A percentile compares a stretch with the other conserved stretches of the same genome.
These are phyloP conservation scores for Chamaetylas fuelleborni DNA, from an alignment of 2,113 vertebrate genomes.

Conservation along the genomic window DNA sequence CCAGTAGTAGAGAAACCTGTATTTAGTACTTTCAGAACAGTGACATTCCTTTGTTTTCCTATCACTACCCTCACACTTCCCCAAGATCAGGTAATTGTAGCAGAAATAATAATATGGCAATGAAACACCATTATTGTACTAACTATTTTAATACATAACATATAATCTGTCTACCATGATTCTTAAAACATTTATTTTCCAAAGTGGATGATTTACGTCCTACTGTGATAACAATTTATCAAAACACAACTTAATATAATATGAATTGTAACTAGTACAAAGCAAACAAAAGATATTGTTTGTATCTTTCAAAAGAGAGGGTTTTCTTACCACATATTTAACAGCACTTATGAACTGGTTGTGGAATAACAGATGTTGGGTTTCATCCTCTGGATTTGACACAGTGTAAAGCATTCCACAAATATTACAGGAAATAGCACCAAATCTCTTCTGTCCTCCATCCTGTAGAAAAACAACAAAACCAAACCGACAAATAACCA, in stretches of 20 bases:
- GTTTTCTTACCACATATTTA: constrained; percentile 92
- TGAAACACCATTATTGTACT: neutral
- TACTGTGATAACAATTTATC: neutral
- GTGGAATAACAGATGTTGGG: constrained; percentile 96
- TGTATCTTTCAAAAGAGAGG: constrained; percentile 10
- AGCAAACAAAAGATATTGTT: neutral
- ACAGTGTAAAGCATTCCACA: constrained; percentile 98
- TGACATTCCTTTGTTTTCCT: neutral
- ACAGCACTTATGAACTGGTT: constrained; percentile 98
- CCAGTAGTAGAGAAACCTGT: neutral
- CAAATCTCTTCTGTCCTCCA: constrained; percentile 92
- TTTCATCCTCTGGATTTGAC: constrained; percentile 94
- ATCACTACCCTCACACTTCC: too few species aligned
- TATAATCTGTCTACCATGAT: neutral
- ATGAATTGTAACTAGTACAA: neutral
- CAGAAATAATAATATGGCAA: neutral
- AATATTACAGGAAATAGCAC: constrained; percentile 89
- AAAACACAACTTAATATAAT: neutral
- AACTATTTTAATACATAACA: neutral
- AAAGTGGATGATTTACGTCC: neutral
- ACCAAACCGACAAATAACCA: neutral
- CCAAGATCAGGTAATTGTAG: neutral
- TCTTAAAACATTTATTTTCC: neutral
- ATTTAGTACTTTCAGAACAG: neutral
- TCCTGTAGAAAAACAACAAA: constrained; percentile 76